phyloP scores from a whole-genome alignment of 2,113 vertebrate genomes.

The Pogona vitticeps region DNA sequence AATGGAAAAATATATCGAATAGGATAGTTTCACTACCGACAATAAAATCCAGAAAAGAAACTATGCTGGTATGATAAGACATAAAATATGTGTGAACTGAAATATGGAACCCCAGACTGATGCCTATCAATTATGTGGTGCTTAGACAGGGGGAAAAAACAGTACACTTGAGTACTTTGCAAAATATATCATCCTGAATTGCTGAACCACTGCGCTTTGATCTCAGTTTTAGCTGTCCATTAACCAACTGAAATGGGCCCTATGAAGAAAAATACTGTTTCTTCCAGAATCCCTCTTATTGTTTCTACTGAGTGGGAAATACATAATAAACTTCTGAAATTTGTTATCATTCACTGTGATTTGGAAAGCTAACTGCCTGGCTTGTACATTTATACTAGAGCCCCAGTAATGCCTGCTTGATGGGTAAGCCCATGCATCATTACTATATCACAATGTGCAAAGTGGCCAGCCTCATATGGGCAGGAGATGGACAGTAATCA shows the following conservation, averaged over 20 bases:
- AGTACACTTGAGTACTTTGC: background rate
- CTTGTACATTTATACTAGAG: constrained; percentile 40
- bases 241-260: constrained; percentile 49
- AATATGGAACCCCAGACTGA: constrained; percentile 34
- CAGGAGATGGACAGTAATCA: background rate
- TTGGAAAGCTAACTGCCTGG: constrained; percentile 61
- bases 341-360: constrained; percentile 57
- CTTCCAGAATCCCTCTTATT: constrained; percentile 33
- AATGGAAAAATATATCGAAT: background rate
- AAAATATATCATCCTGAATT: constrained; percentile 41
- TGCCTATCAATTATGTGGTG: constrained; percentile 25
- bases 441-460: background rate
- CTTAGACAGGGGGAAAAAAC: constrained; percentile 27
- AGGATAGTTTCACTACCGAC: background rate
- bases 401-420: background rate
- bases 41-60: constrained; percentile 9
- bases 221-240: constrained; percentile 51
- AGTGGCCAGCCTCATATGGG: constrained; percentile 29
- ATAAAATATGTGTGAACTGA: constrained; percentile 31
- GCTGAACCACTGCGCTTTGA: constrained; percentile 49
- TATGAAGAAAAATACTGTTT: constrained; percentile 30
- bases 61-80: constrained; percentile 13
- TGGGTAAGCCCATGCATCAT: too few species aligned
- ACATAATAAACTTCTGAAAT: constrained; percentile 52
- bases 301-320: constrained; percentile 40